phyloP scores from a whole-genome alignment of 2,888 invertebrate species.

The Thera britannica region DNA sequence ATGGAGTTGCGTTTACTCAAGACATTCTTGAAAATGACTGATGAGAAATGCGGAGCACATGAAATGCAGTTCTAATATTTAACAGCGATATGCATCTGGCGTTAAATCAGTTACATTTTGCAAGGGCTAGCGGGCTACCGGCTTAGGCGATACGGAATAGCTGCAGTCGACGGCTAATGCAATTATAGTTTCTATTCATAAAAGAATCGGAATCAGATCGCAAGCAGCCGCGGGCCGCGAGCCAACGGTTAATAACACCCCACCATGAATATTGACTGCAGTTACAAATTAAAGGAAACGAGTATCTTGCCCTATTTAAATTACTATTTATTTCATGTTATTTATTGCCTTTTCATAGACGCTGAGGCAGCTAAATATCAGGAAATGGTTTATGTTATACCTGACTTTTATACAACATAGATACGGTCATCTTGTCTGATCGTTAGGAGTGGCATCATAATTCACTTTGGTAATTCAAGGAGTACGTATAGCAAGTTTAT shows the following conservation, averaged over 20 bases:
- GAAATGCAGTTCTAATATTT: conserved; percentile 56
- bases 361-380: conserved; percentile 15
- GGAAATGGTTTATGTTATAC: conserved; percentile 40
- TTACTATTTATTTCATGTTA: conserved; percentile 66
- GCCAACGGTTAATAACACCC: conserved; percentile 77
- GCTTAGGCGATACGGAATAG: conserved; percentile 44
- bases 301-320: conserved; percentile 71
- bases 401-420: no score
- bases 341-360: conserved; percentile 49
- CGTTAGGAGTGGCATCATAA: no score
- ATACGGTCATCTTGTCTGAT: no score
- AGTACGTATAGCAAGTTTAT: no score
- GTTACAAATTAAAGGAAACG: conserved; percentile 77
- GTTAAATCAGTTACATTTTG: conserved; percentile 69
- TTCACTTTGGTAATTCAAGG: no score
- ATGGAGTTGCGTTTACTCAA: conserved; percentile 11
- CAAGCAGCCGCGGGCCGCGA: conserved; percentile 67
- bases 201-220: conserved; percentile 79
- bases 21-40: conserved; percentile 14
- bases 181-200: conserved; percentile 77
- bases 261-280: conserved; percentile 72
- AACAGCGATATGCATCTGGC: conserved; percentile 67
- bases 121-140: conserved; percentile 54
- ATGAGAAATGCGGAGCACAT: conserved; percentile 9
- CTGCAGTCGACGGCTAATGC: conserved; percentile 60